phyloP scores from a whole-genome alignment of 2,113 vertebrate species.

The Gila orcuttii region DNA sequence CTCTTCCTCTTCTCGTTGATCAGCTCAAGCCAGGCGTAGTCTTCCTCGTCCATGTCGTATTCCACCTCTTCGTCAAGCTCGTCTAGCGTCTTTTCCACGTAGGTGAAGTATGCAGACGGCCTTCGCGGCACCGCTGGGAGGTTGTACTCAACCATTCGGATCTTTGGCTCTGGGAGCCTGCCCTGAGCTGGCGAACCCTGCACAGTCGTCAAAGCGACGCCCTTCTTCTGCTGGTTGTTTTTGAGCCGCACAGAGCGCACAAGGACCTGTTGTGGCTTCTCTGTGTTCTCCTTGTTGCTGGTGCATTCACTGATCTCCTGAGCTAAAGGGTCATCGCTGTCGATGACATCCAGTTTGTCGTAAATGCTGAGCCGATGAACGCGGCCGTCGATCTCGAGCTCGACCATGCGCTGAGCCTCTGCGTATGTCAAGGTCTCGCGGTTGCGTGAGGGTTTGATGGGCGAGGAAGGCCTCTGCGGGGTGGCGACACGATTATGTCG shows the following conservation, averaged over 20 bases:
- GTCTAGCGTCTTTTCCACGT: conserved; percentile 88
- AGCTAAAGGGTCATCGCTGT: conserved; percentile 91
- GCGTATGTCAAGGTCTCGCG: conserved; percentile 96
- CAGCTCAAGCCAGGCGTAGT: conserved; percentile 96
- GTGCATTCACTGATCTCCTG: conserved; percentile 97
- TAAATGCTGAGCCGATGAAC: conserved; percentile 95
- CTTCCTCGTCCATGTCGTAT: conserved; percentile 99
- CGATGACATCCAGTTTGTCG: conserved; percentile 91
- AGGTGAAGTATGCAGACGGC: conserved; percentile 85
- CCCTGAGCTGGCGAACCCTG: conserved; percentile 74
- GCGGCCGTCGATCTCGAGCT: conserved; percentile 96
- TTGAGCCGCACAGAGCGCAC: conserved; percentile 89
- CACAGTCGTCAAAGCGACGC: conserved; percentile 74
- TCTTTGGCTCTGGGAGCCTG: conserved; percentile 84
- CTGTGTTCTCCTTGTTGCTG: conserved; percentile 97
- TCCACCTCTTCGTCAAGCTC: conserved; percentile 97
- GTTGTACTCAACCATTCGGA: conserved; percentile 92
- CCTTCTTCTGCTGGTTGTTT: conserved; percentile 91
- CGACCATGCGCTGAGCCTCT: conserved; percentile 96
- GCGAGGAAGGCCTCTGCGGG: conserved; percentile 87
- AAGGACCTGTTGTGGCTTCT: conserved; percentile 86
- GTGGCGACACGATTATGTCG: conserved; percentile 84
- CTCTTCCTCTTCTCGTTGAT: conserved; percentile 91
- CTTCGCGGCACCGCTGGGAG: conserved; percentile 88
- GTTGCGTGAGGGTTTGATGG: conserved; percentile 93